phyloP scores from a whole-genome alignment of 2,888 invertebrate genomes.

The Eristalinus aeneus region DNA sequence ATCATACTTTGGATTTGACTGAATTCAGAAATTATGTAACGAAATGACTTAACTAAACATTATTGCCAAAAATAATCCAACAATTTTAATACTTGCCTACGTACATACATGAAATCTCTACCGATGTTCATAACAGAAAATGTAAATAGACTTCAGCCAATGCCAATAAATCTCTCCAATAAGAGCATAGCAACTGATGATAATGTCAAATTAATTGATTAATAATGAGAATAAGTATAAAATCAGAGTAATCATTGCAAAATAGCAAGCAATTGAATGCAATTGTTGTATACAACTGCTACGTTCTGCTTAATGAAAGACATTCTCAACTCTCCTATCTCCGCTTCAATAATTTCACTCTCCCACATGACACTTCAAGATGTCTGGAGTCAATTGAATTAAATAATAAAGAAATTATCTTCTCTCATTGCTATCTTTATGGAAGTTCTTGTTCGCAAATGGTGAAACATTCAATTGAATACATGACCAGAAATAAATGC shows the following conservation, averaged over 20 bases:
- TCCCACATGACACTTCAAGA: background rate
- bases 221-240: background rate
- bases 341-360: background rate
- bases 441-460: constrained; percentile 22
- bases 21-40: too few species aligned
- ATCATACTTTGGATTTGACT: too few species aligned
- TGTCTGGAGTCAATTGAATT: background rate
- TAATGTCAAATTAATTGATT: background rate
- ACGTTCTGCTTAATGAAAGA: background rate
- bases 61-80: too few species aligned
- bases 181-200: background rate
- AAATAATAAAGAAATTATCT: background rate
- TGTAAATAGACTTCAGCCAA: too few species aligned
- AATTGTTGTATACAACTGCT: background rate
- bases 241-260: background rate
- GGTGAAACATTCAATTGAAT: constrained; percentile 30
- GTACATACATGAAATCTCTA: too few species aligned
- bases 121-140: too few species aligned
- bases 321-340: background rate
- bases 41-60: too few species aligned
- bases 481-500: background rate
- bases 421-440: background rate
- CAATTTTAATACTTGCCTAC: too few species aligned
- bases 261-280: background rate
- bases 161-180: too few species aligned